A percentile compares a stretch with the other conserved stretches of the same genome.
Evolutionary conservation across 2,113 vertebrate genomes (phyloP).

Genomic region (Passer domesticus): DNA sequence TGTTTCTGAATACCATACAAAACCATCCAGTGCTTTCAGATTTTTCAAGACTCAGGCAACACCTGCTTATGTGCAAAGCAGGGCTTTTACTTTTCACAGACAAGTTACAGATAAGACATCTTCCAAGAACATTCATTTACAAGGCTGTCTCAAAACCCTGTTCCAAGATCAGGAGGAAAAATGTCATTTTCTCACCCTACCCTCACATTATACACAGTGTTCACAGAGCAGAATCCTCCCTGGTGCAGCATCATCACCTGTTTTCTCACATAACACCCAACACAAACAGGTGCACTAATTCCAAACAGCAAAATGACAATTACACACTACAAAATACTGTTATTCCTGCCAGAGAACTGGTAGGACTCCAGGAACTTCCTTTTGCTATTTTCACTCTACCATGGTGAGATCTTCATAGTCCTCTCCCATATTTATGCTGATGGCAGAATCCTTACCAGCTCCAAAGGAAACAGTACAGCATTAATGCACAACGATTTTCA

Average conservation of each 20-base stretch:
- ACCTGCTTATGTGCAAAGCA: neutral
- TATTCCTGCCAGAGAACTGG: neutral
- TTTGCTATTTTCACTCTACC: neutral
- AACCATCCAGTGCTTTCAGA: neutral
- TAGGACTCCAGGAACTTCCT: neutral
- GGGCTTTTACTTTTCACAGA: neutral
- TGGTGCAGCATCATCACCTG: neutral
- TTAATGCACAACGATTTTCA: neutral
- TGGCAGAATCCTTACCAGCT: neutral
- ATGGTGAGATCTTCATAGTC: rapidly evolving
- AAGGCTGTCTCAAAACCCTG: neutral
- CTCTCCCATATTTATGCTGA: neutral
- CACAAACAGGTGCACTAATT: neutral
- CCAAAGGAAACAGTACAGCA: neutral
- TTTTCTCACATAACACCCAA: neutral
- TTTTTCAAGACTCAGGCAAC: neutral
- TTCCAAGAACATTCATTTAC: neutral
- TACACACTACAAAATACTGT: neutral
- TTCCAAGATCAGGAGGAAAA: neutral
- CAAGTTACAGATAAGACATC: neutral
- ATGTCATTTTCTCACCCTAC: neutral
- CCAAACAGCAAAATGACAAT: neutral
- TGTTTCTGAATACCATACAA: neutral
- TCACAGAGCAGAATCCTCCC: neutral
- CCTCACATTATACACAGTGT: neutral